These are phyloP conservation scores for Aphelocoma californica DNA, from an alignment of 2,797 vertebrate species.

Conservation along the genomic window DNA sequence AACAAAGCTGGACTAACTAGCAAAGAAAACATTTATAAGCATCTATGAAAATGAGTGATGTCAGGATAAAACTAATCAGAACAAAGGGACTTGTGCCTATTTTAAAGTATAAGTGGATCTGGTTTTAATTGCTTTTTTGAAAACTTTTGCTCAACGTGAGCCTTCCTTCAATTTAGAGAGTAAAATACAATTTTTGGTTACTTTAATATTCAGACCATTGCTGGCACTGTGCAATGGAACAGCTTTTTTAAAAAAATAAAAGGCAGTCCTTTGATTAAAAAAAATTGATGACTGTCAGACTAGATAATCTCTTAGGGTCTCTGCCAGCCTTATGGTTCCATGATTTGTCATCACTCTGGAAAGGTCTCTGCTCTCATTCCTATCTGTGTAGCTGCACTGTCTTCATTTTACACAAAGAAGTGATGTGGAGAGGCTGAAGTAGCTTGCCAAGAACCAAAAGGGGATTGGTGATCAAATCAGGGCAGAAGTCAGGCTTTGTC, in stretches of 20 bases:
- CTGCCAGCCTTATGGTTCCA: constrained; percentile 27
- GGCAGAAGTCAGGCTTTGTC: not conserved
- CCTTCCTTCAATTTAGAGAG: constrained; percentile 5
- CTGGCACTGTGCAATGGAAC: constrained; percentile 19
- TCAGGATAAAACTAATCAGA: constrained; percentile 9
- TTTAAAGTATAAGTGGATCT: not conserved
- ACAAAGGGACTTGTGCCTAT: not conserved
- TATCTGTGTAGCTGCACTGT: not conserved
- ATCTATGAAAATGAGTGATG: not conserved
- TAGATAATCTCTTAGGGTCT: not conserved
- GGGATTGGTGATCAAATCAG: not conserved
- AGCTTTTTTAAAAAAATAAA: not conserved
- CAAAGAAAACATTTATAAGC: not conserved
- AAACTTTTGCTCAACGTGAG: not conserved
- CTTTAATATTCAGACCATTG: constrained; percentile 29
- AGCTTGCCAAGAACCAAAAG: not conserved
- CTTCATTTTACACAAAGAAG: not conserved
- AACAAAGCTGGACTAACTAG: not conserved
- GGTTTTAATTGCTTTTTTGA: constrained; percentile 14
- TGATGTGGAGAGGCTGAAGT: not conserved
- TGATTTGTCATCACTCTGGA: not conserved
- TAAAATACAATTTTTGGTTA: constrained; percentile 16
- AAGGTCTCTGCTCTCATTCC: constrained; percentile 9
- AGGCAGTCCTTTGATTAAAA: not conserved
- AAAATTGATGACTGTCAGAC: constrained; percentile 29